Conservation (phyloP, 2,797 vertebrate genomes). For the Botia kubotai region DNA sequence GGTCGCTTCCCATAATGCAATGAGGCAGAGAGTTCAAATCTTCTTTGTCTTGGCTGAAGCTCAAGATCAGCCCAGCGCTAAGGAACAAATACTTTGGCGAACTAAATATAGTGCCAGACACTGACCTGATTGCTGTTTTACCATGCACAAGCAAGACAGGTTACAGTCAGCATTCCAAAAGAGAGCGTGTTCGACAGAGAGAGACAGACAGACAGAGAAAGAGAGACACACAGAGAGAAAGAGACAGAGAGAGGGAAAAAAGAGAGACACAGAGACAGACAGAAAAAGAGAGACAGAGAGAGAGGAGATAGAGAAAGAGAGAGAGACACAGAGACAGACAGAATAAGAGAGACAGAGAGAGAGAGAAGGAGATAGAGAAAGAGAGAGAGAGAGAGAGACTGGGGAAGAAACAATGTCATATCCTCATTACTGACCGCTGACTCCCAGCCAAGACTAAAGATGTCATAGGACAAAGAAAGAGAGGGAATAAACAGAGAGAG, state of each 20-base stretch:
- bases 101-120: slow-evolving; percentile 47
- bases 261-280: not conserved
- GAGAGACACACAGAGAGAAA: not conserved
- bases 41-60: slow-evolving; percentile 9
- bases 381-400: not conserved
- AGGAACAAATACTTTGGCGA: slow-evolving; percentile 32
- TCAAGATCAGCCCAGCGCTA: slow-evolving; percentile 20
- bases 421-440: slow-evolving; percentile 48
- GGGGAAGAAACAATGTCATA: slow-evolving; percentile 38
- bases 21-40: slow-evolving; percentile 2
- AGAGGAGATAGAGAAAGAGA: not conserved
- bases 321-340: no score
- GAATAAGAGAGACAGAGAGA: no score
- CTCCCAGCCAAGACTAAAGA: slow-evolving; percentile 48
- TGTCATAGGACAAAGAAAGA: slow-evolving; percentile 31
- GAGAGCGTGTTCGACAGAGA: not conserved
- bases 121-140: slow-evolving; percentile 46
- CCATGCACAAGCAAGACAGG: slow-evolving; percentile 41
- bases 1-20: not conserved
- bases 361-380: not conserved
- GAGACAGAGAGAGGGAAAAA: not conserved
- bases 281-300: not conserved
- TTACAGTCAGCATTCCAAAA: slow-evolving; percentile 32
- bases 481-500: slow-evolving; percentile 36
- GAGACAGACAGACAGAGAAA: not conserved